Evolutionary conservation across 2,888 invertebrate species (phyloP).

Genomic region (Lasioglossum morio): DNA sequence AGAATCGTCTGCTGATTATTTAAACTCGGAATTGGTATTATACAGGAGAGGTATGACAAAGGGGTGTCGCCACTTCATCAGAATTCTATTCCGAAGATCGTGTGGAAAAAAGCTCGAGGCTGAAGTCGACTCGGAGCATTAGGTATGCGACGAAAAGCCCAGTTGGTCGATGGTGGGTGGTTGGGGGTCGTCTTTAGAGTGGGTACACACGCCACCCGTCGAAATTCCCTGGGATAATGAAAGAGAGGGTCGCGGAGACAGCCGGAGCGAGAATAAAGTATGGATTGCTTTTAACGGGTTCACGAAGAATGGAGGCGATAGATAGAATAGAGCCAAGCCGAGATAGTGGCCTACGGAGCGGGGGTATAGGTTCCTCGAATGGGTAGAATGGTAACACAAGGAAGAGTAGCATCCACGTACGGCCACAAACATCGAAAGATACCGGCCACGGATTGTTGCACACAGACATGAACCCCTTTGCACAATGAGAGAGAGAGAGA

Average conservation of each 20-base stretch:
- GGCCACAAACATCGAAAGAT: conserved; percentile 20
- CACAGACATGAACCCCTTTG: conserved; percentile 20
- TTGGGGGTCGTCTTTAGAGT: conserved; percentile 22
- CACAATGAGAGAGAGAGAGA: neutral
- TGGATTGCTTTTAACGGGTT: conserved; percentile 80
- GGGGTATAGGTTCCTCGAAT: conserved; percentile 35
- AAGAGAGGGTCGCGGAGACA: conserved; percentile 65
- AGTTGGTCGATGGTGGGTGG: neutral
- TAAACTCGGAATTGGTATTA: neutral
- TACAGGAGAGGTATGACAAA: neutral
- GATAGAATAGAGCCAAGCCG: conserved; percentile 66
- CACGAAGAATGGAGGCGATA: conserved; percentile 74
- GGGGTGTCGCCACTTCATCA: neutral
- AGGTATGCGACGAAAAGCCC: neutral
- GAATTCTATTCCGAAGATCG: neutral
- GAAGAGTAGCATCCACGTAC: conserved; percentile 40
- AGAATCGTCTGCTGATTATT: neutral
- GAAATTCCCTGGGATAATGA: conserved; percentile 73
- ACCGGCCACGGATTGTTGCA: conserved; percentile 30
- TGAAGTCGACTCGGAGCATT: neutral
- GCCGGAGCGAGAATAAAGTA: conserved; percentile 75
- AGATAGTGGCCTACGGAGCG: conserved; percentile 41
- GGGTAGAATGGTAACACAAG: conserved; percentile 18
- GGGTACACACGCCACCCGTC: conserved; percentile 68
- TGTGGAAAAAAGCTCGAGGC: neutral